These are phyloP conservation scores for Ichneumoninae sp. DNA, from an alignment of 2,888 invertebrate genomes.

Conservation along the genomic window DNA sequence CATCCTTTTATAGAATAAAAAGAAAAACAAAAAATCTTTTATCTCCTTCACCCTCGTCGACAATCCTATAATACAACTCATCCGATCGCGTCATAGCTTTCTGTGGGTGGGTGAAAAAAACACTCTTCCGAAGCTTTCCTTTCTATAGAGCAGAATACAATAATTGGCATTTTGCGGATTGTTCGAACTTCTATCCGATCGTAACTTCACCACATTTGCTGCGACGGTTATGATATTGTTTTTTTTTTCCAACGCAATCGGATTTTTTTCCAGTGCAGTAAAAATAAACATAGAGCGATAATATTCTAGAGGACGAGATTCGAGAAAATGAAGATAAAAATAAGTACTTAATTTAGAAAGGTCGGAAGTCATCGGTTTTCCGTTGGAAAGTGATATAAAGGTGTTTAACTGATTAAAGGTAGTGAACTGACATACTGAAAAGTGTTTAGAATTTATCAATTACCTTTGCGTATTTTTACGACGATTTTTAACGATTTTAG, in stretches of 20 bases:
- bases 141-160: neutral
- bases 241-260: neutral
- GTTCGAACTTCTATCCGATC: neutral
- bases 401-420: neutral
- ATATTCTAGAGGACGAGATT: neutral
- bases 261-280: neutral
- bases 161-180: slow-evolving; percentile 3
- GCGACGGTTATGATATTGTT: neutral
- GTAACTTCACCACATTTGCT: neutral
- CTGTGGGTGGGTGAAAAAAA: neutral
- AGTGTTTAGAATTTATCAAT: neutral
- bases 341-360: no score
- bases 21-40: no score
- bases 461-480: neutral
- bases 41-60: slow-evolving; percentile 5
- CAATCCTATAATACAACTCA: neutral
- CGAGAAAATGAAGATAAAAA: no score
- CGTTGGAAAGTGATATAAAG: neutral
- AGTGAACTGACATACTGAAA: neutral
- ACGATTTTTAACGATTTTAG: neutral
- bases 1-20: no score
- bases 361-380: no score
- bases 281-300: neutral
- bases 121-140: neutral
- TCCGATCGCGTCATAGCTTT: neutral